A percentile compares a stretch with the other conserved stretches of the same genome.
These are phyloP conservation scores for Spizaetus ornatus DNA, from an alignment of 2,113 vertebrate genomes.

Conservation along the genomic window DNA sequence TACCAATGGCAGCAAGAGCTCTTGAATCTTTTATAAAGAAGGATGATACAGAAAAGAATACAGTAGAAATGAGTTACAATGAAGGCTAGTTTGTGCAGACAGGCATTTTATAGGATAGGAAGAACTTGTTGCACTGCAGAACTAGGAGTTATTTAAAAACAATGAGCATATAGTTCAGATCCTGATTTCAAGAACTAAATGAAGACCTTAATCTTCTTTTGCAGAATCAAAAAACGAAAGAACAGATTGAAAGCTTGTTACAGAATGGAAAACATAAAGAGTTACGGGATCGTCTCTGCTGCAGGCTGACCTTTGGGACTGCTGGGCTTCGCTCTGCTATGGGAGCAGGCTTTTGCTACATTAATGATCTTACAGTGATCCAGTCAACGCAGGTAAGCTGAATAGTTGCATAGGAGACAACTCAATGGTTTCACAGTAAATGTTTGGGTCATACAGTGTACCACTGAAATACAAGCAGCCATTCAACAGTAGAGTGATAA, in stretches of 20 bases:
- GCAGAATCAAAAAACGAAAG: slow-evolving; percentile 85
- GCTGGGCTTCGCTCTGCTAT: slow-evolving; percentile 90
- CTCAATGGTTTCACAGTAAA: fast-evolving
- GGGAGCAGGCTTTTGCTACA: slow-evolving; percentile 91
- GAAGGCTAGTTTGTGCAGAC: fast-evolving
- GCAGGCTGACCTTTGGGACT: slow-evolving; percentile 87
- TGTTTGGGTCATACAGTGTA: fast-evolving
- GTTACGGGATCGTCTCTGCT: slow-evolving; percentile 81
- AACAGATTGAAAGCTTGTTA: slow-evolving; percentile 82
- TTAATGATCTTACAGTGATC: slow-evolving; percentile 95
- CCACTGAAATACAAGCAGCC: not conserved
- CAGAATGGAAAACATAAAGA: slow-evolving; percentile 74
- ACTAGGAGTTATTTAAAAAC: fast-evolving
- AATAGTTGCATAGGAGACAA: fast-evolving
- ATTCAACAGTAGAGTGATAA: not conserved
- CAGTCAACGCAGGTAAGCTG: slow-evolving; percentile 87
- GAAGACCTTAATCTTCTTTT: not conserved
- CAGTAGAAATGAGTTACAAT: fast-evolving
- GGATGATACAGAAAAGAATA: not conserved
- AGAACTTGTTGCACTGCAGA: not conserved
- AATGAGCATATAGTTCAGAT: fast-evolving
- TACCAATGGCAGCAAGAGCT: not conserved
- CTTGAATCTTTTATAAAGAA: not conserved
- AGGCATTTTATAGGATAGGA: fast-evolving
- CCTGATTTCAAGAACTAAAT: not conserved